Evolutionary conservation across 2,888 invertebrate genomes (phyloP), one percentile per base, ranked within the genome.

Genomic region (Eulithis prunata): DNA sequence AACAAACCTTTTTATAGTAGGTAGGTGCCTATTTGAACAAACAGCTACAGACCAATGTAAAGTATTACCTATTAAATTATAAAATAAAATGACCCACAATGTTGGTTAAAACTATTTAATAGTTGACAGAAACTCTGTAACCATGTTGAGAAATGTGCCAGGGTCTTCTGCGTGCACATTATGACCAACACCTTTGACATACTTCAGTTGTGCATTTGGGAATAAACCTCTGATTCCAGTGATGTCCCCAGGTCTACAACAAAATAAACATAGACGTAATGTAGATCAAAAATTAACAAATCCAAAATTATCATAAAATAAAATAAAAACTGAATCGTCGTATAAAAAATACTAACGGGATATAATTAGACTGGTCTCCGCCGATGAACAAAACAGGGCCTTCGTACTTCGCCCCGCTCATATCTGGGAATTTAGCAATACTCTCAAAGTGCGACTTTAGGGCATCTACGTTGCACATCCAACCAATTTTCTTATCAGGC

Each of bases 361-460:
- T 60, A 73, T 82, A 86, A 62, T 81, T 77, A 0, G 90, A 90
- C 46, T 78, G 59, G 13, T 78, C 80, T 46, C 90, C 90, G 14
- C 83, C 90, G 53, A 90, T 75, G 66, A 90, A 90, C 54, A 90
- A 73, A 14, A 85, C 85, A 7, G 82, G 84, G 1, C 89, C 89
- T 0, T 57, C 1, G 69, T 79, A 90, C 6, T 71, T 70, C 62
- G 79, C 81, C 10, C 76, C 78, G 4, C 54, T 8, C 71, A 87
- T 62, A 12, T 80, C 75, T 1, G 90, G 90, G 72, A 90, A 90
- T 1, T 74, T 64, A 0, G 82, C 80, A 12, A 90, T 85, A 4
- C 78, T 66, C 0, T 51, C 3, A 68, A 86, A 86, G 59, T 82
- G 57, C 0, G 74, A 38, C 36, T 75, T 74, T 38, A 90, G 71